These are phyloP conservation scores for Pteropus rufus DNA, from an alignment of 2,797 vertebrate genomes.

Conservation along the genomic window DNA sequence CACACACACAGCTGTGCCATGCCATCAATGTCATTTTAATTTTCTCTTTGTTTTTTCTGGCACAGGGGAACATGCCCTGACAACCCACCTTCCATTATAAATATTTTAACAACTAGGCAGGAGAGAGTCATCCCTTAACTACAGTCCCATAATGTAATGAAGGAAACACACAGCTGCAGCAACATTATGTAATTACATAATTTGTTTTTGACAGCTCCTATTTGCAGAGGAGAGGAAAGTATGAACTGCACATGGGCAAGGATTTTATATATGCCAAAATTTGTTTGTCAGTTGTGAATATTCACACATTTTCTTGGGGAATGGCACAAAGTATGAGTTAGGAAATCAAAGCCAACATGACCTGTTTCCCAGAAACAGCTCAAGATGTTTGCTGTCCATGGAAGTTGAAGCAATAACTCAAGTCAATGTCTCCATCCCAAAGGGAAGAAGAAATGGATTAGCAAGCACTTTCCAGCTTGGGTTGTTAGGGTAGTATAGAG, in stretches of 20 bases:
- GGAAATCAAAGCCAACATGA: not conserved
- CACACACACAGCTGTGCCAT: not conserved
- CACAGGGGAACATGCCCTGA: slow-evolving; percentile 70
- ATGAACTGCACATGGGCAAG: slow-evolving; percentile 71
- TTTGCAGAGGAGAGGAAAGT: slow-evolving; percentile 77
- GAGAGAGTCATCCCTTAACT: slow-evolving; percentile 75
- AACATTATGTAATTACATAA: slow-evolving; percentile 83
- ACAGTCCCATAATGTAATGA: slow-evolving; percentile 74
- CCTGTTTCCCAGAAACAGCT: not conserved
- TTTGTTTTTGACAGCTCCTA: slow-evolving; percentile 84
- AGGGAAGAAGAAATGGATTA: not conserved
- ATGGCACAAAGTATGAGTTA: not conserved
- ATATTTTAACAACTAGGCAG: slow-evolving; percentile 79
- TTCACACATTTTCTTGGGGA: slow-evolving; percentile 31
- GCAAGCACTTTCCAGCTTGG: not conserved
- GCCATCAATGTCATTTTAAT: not conserved
- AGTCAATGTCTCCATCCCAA: not conserved
- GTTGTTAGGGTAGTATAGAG: not conserved
- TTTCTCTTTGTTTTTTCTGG: slow-evolving; percentile 80
- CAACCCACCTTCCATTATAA: slow-evolving; percentile 81
- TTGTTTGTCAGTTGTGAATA: slow-evolving; percentile 24
- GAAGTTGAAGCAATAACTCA: not conserved
- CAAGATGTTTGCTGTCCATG: not conserved
- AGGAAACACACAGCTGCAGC: slow-evolving; percentile 82
- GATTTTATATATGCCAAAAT: slow-evolving; percentile 60